Base-by-base conservation (phyloP, 2,797 vertebrate species). In the Acanthis flammea region DNA sequence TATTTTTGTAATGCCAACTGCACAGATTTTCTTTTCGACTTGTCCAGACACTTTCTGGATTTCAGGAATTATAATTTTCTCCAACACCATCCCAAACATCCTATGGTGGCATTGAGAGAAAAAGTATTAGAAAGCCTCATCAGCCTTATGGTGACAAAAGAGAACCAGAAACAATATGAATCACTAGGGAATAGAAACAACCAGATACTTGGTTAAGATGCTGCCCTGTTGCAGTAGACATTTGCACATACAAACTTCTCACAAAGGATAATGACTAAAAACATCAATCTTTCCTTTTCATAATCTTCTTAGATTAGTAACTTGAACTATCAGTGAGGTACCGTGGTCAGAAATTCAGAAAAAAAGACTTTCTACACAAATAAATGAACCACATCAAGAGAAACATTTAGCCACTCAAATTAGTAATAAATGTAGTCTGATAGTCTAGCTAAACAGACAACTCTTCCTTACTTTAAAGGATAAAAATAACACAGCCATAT, bases 71-170 rank as follows among this genome's bases (percentile, higher is more conserved):
- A 99, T 98, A 7, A 99, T 99, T 96, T 99, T 99, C 96, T 99
- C 99, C 97, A 99, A 96, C 92, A 99, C 99, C 99, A 99, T 99
- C 63, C 99, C 99, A 96, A 99, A 99, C 99, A 99, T 99, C 97
- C 99, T 99, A 75, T 96, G 54, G 83, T 28, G 35, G 71, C 35
- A 68, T 75, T 28, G n/a, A 84, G 84, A 87, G 28, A 75, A 85
- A 41, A 70, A 74, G 28, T 51, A 51, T 88, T 86, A 93, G 41
- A 42, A 62, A 87, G 33, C 7, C 9, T 48, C 68, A 45, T 65
- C 42, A 83, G 35, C n/a, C 30, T 58, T 47, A 31, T 1, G 0
- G 37, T 47, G 33, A 74, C 30, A 66, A 60, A 94, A 84, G 13
- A 79, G 84, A 90, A 33, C 2, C 66, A 65, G n/a, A 76, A 84